Evolutionary conservation across 1,140 invertebrate genomes (phyloP).

Genomic region (Cyrtorhinus lividipennis): DNA sequence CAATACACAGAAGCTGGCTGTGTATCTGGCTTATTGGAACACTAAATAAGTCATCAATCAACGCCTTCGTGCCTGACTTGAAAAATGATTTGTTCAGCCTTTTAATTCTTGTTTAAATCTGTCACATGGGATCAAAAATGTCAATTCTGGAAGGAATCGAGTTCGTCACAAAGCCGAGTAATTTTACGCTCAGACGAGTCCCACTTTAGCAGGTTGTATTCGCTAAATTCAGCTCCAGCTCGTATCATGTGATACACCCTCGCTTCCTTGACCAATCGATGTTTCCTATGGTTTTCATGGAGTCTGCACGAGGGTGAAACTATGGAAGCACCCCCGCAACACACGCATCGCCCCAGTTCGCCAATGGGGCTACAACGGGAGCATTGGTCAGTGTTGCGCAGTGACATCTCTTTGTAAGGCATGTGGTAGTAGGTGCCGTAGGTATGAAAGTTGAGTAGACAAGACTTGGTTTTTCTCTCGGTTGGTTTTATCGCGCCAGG

Average conservation of each 20-base stretch:
- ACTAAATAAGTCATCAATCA: too few relatives aligned
- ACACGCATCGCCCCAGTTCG: neutral
- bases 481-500: too few relatives aligned
- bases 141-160: too few relatives aligned
- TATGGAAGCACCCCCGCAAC: neutral
- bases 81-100: too few relatives aligned
- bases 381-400: neutral
- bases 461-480: neutral
- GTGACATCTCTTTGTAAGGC: neutral
- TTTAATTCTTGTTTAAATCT: too few relatives aligned
- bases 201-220: neutral
- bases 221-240: neutral
- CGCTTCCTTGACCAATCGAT: neutral
- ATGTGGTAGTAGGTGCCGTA: neutral
- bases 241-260: neutral
- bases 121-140: too few relatives aligned
- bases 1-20: too few relatives aligned
- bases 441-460: neutral
- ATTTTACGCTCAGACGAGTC: neutral
- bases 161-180: too few relatives aligned
- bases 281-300: neutral
- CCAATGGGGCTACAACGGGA: neutral
- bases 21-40: too few relatives aligned
- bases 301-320: neutral
- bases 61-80: too few relatives aligned